Percentiles rank a stretch among this genome's conserved stretches.
phyloP scores from a whole-genome alignment of 2,888 invertebrate species.

The Drosophila mimetica region DNA sequence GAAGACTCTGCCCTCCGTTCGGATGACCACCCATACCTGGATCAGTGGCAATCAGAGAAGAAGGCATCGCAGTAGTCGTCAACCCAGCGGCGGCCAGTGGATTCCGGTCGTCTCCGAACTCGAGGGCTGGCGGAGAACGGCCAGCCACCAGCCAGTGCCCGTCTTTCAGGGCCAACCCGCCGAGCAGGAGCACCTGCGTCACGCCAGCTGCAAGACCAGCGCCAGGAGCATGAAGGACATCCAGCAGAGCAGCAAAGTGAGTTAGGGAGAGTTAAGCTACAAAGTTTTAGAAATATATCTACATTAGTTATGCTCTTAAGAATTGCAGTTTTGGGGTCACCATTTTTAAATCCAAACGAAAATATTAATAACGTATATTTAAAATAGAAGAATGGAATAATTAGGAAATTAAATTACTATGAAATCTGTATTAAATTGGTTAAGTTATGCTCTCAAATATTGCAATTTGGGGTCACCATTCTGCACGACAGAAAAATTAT shows the following conservation, averaged over 20 bases:
- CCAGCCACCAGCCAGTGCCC: conserved; percentile 9
- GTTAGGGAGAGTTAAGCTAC: too few relatives aligned
- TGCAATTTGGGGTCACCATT: background rate
- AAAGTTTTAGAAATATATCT: too few relatives aligned
- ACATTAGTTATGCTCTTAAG: too few relatives aligned
- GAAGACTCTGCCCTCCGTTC: background rate
- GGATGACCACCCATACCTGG: background rate
- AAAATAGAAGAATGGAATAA: too few relatives aligned
- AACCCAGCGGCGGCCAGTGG: background rate
- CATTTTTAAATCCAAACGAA: too few relatives aligned
- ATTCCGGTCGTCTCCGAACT: conserved; percentile 1
- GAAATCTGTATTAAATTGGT: too few relatives aligned
- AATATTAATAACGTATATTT: too few relatives aligned
- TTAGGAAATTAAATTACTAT: too few relatives aligned
- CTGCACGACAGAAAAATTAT: background rate
- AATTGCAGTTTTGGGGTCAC: background rate
- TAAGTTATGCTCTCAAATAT: too few relatives aligned
- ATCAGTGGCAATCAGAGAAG: background rate
- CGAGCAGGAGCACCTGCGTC: conserved; percentile 10
- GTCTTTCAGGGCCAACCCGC: background rate
- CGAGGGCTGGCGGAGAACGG: conserved; percentile 2
- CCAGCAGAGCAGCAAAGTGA: background rate
- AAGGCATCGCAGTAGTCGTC: background rate
- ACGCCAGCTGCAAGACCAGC: conserved; percentile 1
- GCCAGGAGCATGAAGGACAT: conserved; percentile 2